Base-by-base conservation (phyloP, 2,113 vertebrate species). In the Zosterops pallidus region DNA sequence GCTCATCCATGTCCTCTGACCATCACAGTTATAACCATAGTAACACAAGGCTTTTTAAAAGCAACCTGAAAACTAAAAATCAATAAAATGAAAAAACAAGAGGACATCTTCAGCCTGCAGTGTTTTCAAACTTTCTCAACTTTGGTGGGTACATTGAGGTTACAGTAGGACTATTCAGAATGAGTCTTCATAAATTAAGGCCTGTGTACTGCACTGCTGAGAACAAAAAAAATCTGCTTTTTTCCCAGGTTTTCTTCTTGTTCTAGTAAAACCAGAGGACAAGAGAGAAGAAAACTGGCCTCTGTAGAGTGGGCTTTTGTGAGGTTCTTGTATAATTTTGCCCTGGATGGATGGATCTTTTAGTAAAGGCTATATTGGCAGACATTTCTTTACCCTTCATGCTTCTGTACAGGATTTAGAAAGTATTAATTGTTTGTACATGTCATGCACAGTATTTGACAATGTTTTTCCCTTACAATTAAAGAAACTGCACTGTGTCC, bases 321-420 rank as follows among this genome's bases (percentile, higher is more conserved):
- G 89, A 84, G 39, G 39, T 33, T 94, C 49, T 52, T 82, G 69
- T 56, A 56, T 57, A 68, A 79, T 82, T 84, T 89, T 93, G 44
- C 47, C 72, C 49, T 71, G 69, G 41, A 4, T 82, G 69, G 56
- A 0, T 86, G 65, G 20, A 52, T 82, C 64, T 53, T 86, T 91
- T 35, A 72, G 65, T 72, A 84, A 82, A 76, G 56, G 26, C 71
- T 35, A 9, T 47, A 59, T 6, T 78, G 77, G 83, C 83, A 89
- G 65, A 57, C 52, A 46, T 81, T 92, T 95, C 72, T 78, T 26
- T 72, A 81, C 11, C 44, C 89, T 94, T 94, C 89, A 94, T 3
- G 47, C 83, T 77, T 86, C 82, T 88, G 50, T 74, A 90, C 42
- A 87, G 74, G 93, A 91, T 92, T 95, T 89, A 87, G 83, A 57